These are phyloP conservation scores for Belonocnema kinseyi DNA, from an alignment of 1,140 invertebrate species.

Conservation along the genomic window DNA sequence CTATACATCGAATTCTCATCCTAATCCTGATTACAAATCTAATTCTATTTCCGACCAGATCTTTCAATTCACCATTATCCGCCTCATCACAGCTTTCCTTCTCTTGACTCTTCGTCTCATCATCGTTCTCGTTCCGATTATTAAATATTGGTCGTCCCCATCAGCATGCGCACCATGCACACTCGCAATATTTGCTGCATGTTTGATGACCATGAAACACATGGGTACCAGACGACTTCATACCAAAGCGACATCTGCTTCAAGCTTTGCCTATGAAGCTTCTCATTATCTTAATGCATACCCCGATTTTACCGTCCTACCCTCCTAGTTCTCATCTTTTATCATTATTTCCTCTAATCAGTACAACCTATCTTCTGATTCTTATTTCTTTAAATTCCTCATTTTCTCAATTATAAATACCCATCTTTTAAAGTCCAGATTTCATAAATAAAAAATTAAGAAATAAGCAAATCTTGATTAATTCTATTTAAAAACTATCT, in stretches of 20 bases:
- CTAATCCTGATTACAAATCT: too few species aligned
- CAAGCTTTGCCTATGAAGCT: constrained; percentile 19
- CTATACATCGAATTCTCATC: too few species aligned
- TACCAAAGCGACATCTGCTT: constrained; percentile 29
- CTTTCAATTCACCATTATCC: too few species aligned
- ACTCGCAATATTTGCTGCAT: constrained; percentile 14
- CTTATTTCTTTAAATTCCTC: background rate
- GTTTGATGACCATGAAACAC: constrained; percentile 22
- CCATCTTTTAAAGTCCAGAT: background rate
- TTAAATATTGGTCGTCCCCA: background rate
- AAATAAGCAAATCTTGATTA: background rate
- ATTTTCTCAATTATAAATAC: background rate
- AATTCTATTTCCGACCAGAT: too few species aligned
- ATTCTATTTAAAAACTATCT: constrained; percentile 30
- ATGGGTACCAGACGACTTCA: constrained; percentile 28
- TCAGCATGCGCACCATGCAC: constrained; percentile 3
- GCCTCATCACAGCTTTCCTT: background rate
- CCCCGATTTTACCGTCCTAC: constrained; percentile 6
- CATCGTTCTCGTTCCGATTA: background rate
- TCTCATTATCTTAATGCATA: constrained; percentile 16
- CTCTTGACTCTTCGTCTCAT: background rate
- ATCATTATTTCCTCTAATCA: constrained; percentile 24
- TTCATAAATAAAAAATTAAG: background rate
- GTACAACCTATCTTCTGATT: background rate
- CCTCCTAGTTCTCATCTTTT: background rate